These are phyloP conservation scores for Euura saliciscinereae DNA, from an alignment of 1,140 invertebrate genomes.

Conservation along the genomic window DNA sequence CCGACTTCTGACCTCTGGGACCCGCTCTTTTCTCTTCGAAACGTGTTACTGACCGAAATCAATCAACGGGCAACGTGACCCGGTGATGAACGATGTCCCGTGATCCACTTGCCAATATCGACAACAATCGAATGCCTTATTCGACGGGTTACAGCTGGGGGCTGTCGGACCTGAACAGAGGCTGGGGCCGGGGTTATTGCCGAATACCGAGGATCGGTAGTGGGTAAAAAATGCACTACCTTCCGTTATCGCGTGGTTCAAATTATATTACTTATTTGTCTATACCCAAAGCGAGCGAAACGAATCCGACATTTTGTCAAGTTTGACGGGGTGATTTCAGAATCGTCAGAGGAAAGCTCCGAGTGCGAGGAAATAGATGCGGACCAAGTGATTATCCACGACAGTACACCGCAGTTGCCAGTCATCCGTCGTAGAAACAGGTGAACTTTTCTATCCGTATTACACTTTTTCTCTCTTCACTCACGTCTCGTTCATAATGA, in stretches of 20 bases:
- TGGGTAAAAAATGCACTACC: too few relatives aligned
- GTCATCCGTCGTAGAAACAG: conserved; percentile 65
- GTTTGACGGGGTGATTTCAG: conserved; percentile 27
- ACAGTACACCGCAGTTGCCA: conserved; percentile 72
- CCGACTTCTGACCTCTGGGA: too few relatives aligned
- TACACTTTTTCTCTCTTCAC: neutral
- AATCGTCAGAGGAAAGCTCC: conserved; percentile 36
- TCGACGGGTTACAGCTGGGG: too few relatives aligned
- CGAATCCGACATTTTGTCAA: too few relatives aligned
- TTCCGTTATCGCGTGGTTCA: too few relatives aligned
- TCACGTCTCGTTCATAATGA: neutral
- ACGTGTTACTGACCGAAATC: neutral
- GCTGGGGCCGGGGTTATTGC: too few relatives aligned
- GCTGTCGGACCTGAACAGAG: too few relatives aligned
- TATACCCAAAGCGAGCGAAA: too few relatives aligned
- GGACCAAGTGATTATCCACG: conserved; percentile 78
- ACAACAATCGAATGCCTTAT: neutral
- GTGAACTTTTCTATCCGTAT: conserved; percentile 31
- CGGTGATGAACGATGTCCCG: neutral
- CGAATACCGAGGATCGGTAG: too few relatives aligned
- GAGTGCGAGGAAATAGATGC: conserved; percentile 71
- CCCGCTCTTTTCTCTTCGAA: neutral
- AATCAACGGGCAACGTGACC: neutral
- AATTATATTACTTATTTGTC: too few relatives aligned
- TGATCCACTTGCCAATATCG: neutral